Conservation (phyloP, 1,140 invertebrate genomes). For the Trialeurodes vaporariorum region DNA sequence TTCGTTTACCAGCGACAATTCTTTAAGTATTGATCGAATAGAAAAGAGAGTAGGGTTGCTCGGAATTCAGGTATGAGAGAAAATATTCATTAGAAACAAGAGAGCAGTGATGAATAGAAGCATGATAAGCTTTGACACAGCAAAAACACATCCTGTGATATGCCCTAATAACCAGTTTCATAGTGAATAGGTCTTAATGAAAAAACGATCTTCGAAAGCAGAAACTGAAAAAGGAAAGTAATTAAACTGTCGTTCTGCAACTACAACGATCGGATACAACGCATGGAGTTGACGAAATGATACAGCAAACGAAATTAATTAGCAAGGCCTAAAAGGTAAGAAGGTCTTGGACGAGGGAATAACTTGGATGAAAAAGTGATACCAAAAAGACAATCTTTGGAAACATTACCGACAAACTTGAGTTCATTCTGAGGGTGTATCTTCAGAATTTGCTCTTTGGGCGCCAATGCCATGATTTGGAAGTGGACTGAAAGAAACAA, state of each 20-base stretch:
- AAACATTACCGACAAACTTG: slow-evolving; percentile 53
- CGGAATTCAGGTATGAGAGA: too few species aligned
- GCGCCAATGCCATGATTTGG: slow-evolving; percentile 28
- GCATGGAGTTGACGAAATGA: background rate
- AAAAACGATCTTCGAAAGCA: background rate
- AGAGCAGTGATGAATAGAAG: too few species aligned
- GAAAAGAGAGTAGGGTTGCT: too few species aligned
- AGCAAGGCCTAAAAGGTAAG: slow-evolving; percentile 7
- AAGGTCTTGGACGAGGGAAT: slow-evolving; percentile 4
- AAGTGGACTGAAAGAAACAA: background rate
- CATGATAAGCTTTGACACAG: too few species aligned
- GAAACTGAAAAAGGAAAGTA: background rate
- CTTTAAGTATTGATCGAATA: too few species aligned
- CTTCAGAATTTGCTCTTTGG: slow-evolving; percentile 50
- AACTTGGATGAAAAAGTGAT: slow-evolving; percentile 8
- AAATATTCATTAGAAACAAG: too few species aligned
- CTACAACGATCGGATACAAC: background rate
- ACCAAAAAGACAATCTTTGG: slow-evolving; percentile 16
- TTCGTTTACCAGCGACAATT: too few species aligned
- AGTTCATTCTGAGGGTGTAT: slow-evolving; percentile 60
- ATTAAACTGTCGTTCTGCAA: background rate
- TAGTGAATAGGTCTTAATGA: slow-evolving; percentile 12
- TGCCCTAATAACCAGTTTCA: slow-evolving; percentile 30
- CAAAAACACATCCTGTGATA: too few species aligned
- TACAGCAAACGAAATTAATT: background rate